Percentiles rank a stretch among this genome's conserved stretches.
Conservation (phyloP, 2,888 invertebrate species). For the Agrypnus murinus region DNA sequence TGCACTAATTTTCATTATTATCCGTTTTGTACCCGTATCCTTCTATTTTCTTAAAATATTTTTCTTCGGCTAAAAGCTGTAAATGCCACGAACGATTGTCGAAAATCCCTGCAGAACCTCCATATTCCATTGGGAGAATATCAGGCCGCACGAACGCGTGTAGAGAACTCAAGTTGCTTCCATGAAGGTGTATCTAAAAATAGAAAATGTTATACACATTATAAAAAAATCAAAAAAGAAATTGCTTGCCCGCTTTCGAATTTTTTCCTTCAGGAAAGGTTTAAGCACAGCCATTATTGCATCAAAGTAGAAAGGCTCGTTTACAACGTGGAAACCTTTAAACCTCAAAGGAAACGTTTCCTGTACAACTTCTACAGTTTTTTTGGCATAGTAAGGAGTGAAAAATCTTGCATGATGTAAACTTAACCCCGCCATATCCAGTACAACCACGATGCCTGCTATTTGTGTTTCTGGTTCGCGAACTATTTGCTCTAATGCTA, state of each 20-base stretch:
- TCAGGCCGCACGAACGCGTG: constrained; percentile 73
- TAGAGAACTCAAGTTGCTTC: constrained; percentile 73
- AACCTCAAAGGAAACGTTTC: constrained; percentile 72
- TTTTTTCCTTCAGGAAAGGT: constrained; percentile 86
- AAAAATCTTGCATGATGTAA: constrained; percentile 72
- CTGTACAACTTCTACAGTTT: constrained; percentile 72
- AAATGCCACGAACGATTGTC: constrained; percentile 69
- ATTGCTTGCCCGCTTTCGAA: constrained; percentile 81
- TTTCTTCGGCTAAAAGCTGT: constrained; percentile 67
- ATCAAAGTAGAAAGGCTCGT: constrained; percentile 72
- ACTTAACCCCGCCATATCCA: constrained; percentile 71
- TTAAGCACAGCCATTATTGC: constrained; percentile 82
- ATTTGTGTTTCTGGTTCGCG: constrained; percentile 75
- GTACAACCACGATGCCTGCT: constrained; percentile 73
- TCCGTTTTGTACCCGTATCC: constrained; percentile 65
- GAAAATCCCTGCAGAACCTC: constrained; percentile 72
- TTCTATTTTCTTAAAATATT: constrained; percentile 67
- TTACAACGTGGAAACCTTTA: constrained; percentile 72
- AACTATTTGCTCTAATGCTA: constrained; percentile 73
- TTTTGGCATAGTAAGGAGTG: constrained; percentile 71
- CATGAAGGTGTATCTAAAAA: constrained; percentile 74
- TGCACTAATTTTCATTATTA: constrained; percentile 55
- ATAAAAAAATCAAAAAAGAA: constrained; percentile 3
- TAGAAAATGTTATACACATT: background rate
- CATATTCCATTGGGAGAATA: constrained; percentile 76